phyloP scores from a whole-genome alignment of 2,888 invertebrate species.

The Parnassius orleans region DNA sequence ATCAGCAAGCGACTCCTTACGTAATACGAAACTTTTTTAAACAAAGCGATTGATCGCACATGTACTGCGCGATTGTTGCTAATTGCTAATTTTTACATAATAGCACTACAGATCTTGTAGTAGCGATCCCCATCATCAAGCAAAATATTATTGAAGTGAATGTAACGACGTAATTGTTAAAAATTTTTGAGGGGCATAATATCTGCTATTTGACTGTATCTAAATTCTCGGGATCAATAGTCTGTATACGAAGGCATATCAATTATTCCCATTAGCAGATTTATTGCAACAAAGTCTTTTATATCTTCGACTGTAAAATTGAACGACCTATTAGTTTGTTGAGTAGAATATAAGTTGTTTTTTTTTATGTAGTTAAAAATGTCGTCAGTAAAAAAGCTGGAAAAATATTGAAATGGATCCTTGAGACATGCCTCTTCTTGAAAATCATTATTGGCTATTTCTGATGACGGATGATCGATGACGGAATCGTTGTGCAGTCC shows the following conservation, averaged over 20 bases:
- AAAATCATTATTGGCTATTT: constrained; percentile 28
- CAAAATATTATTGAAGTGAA: constrained; percentile 26
- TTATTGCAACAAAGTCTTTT: constrained; percentile 31
- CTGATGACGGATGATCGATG: constrained; percentile 29
- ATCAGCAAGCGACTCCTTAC: too few species aligned
- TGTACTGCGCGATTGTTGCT: too few species aligned
- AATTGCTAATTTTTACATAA: too few species aligned
- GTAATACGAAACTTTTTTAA: too few species aligned
- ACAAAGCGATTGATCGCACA: too few species aligned
- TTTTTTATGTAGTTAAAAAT: constrained; percentile 29
- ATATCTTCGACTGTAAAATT: constrained; percentile 27
- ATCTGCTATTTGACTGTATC: constrained; percentile 29
- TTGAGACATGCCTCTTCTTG: constrained; percentile 20
- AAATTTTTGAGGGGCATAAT: constrained; percentile 31
- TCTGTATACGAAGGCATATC: constrained; percentile 32
- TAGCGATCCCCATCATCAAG: constrained; percentile 26
- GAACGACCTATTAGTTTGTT: constrained; percentile 26
- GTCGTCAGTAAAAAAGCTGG: constrained; percentile 28
- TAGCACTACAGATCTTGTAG: constrained; percentile 26
- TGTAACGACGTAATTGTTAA: constrained; percentile 29
- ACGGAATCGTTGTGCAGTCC: constrained; percentile 27
- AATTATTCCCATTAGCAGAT: constrained; percentile 31
- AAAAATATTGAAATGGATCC: constrained; percentile 28
- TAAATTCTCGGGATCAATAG: constrained; percentile 29
- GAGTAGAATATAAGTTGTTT: constrained; percentile 30